Evolutionary conservation across 2,888 invertebrate species (phyloP), one percentile per base, ranked within the genome.

Genomic region (Ormyrus nitidulus): DNA sequence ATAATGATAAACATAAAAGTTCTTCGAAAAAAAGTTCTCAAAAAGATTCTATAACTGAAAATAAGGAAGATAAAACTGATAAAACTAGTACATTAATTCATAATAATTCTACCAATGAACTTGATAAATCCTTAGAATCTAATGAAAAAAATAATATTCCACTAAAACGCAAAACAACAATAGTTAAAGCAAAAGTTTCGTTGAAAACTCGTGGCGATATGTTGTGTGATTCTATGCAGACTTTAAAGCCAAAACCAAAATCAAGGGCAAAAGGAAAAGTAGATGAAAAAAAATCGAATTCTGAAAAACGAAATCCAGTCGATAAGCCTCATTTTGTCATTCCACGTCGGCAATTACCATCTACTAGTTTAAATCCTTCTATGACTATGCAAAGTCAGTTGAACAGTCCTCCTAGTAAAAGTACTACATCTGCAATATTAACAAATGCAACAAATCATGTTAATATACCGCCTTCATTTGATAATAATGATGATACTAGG

Each of bases 191-290:
- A 0, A 94, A 93, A 88, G 83, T 93, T 7, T 92, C 93, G 0
- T 84, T 89, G 44, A 91, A 91, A 51, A 93, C 93, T 83, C 91
- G 94, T 51, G 93, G 93, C 0, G 93, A 92, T 58, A 93, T 93
- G 85, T 89, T 94, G 5, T 83, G 86, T 7, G 69, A 78, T 11
- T 87, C 84, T n/a, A 92, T 91, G 87, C 86, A 90, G 86, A 91
- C 91, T 83, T 90, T 91, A 84, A 90, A 89, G 73, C 90, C 90
- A 77, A 91, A 92, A 83, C 88, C 85, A 85, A 86, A 91, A 34
- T 34, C 34, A 34, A 34, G 4, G 34, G 4, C 34, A 34, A 34
- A 34, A 34, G 34, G 4, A 34, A 34, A 34, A 34, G 34, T 34
- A 34, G 34, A 34, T 34, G 34, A 6, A 2, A 62, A 61, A 72